Conservation (phyloP, 2,888 invertebrate species). For the Drosophila heteroneura region DNA sequence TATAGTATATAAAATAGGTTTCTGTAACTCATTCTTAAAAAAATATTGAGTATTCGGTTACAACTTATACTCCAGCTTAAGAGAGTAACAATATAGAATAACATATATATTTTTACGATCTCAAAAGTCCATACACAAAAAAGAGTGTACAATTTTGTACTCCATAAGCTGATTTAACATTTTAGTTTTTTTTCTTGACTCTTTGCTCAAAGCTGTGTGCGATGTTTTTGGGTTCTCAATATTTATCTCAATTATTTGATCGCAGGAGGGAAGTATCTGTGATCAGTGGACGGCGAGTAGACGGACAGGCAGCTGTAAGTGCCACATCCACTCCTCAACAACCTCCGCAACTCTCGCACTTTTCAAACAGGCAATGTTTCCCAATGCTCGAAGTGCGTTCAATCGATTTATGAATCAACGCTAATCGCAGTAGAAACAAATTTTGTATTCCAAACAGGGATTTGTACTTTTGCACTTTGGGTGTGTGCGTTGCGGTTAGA, state of each 20-base stretch:
- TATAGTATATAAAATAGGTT: too few species aligned
- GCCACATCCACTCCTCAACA: neutral
- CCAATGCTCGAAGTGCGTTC: constrained; percentile 27
- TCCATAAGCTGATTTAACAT: neutral
- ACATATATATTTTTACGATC: neutral
- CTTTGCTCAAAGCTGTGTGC: constrained; percentile 23
- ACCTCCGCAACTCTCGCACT: neutral
- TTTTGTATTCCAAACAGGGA: constrained; percentile 84
- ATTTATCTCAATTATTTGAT: constrained; percentile 84
- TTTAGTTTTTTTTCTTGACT: constrained; percentile 16
- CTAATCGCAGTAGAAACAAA: constrained; percentile 47
- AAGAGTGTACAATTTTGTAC: constrained; percentile 5
- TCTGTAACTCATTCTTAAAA: neutral
- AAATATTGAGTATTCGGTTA: too few species aligned
- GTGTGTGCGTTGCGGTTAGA: constrained; percentile 70
- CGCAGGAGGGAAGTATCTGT: constrained; percentile 38
- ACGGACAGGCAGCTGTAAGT: constrained; percentile 24
- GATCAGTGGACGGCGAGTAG: constrained; percentile 7
- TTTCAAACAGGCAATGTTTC: neutral
- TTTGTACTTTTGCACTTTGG: constrained; percentile 85
- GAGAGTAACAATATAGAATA: too few species aligned
- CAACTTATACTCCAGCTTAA: too few species aligned
- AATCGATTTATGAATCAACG: constrained; percentile 74
- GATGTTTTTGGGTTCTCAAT: constrained; percentile 38
- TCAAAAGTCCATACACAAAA: neutral